Evolutionary conservation across 2,113 vertebrate species (phyloP).

Genomic region (Python bivittatus): DNA sequence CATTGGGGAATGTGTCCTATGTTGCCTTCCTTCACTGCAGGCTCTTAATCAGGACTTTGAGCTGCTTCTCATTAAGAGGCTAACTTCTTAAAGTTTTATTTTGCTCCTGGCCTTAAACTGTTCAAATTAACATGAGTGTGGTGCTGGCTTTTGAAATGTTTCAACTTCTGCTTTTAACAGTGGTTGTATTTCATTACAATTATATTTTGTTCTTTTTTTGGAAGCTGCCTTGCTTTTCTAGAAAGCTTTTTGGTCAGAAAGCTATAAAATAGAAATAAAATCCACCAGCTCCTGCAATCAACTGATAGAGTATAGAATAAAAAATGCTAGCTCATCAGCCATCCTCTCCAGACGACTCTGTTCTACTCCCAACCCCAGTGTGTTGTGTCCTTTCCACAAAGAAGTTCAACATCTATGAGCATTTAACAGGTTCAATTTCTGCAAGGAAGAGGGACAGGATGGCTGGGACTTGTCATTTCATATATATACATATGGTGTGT

Average conservation of each 20-base stretch:
- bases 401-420: too few relatives aligned
- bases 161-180: neutral
- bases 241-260: neutral
- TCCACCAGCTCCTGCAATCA: neutral
- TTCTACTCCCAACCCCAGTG: neutral
- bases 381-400: neutral
- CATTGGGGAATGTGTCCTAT: neutral
- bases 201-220: neutral
- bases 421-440: too few relatives aligned
- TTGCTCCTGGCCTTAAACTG: neutral
- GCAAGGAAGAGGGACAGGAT: too few relatives aligned
- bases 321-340: neutral
- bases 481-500: too few relatives aligned
- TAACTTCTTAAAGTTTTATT: neutral
- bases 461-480: too few relatives aligned
- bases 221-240: neutral
- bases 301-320: neutral
- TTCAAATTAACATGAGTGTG: neutral
- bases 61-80: neutral
- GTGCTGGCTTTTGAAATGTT: neutral
- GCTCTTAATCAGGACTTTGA: neutral
- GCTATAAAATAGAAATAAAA: neutral
- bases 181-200: neutral
- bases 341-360: neutral
- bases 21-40: neutral